phyloP scores from a whole-genome alignment of 1,140 invertebrate species.

The Oedothorax gibbosus region DNA sequence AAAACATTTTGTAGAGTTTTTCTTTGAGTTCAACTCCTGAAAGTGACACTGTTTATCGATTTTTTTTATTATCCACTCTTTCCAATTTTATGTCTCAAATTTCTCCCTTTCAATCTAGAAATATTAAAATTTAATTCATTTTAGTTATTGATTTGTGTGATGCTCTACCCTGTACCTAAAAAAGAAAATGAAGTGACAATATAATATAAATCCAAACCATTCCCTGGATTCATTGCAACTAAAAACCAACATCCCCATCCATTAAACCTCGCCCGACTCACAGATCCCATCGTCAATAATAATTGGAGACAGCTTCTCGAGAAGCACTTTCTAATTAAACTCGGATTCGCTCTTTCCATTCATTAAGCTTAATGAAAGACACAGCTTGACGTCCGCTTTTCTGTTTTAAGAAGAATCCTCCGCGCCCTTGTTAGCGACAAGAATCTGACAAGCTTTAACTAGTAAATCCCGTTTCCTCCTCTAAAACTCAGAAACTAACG shows the following conservation, averaged over 20 bases:
- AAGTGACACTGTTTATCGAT: too few species aligned
- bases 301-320: background rate
- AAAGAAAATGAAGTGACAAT: too few species aligned
- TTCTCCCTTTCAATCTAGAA: too few species aligned
- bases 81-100: too few species aligned
- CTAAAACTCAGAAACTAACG: slow-evolving; percentile 25
- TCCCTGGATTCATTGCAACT: background rate
- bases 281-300: background rate
- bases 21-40: too few species aligned
- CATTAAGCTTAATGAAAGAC: slow-evolving; percentile 49
- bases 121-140: too few species aligned
- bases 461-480: background rate
- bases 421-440: slow-evolving; percentile 24
- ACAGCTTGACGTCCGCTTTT: slow-evolving; percentile 22
- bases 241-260: background rate
- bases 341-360: slow-evolving; percentile 44
- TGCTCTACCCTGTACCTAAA: too few species aligned
- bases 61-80: too few species aligned
- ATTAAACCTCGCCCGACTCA: background rate
- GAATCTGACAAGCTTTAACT: slow-evolving; percentile 12
- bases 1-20: too few species aligned
- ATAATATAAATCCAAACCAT: too few species aligned
- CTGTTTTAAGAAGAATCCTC: background rate
- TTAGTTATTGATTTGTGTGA: too few species aligned
- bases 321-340: slow-evolving; percentile 36